phyloP scores from a whole-genome alignment of 2,113 vertebrate genomes.

The Scortum barcoo region DNA sequence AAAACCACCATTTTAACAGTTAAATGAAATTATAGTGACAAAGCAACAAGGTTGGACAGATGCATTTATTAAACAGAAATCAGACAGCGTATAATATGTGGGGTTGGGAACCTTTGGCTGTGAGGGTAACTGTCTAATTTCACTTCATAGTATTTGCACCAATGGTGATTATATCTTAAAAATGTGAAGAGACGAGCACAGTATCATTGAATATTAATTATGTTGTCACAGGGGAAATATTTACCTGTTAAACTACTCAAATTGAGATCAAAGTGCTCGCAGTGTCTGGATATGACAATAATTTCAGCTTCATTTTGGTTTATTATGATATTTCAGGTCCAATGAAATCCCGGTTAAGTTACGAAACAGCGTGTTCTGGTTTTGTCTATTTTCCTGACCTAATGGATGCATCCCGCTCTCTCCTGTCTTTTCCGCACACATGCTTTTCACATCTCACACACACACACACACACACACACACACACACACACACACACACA shows the following conservation, averaged over 20 bases:
- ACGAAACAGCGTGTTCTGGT: neutral
- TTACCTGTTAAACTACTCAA: conserved; percentile 17
- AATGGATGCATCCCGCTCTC: neutral
- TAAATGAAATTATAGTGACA: neutral
- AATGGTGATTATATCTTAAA: neutral
- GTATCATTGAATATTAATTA: neutral
- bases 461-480: conserved; percentile 5
- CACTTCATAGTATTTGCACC: neutral
- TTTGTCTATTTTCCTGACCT: conserved; percentile 3
- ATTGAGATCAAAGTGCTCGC: conserved; percentile 20
- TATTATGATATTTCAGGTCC: conserved; percentile 17
- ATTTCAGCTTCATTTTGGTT: conserved; percentile 5
- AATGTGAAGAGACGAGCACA: conserved; percentile 1
- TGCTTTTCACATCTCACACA: neutral
- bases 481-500: conserved; percentile 16
- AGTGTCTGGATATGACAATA: neutral
- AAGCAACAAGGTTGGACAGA: neutral
- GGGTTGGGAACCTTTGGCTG: neutral
- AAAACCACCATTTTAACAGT: neutral
- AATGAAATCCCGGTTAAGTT: conserved; percentile 16
- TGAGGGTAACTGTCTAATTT: neutral
- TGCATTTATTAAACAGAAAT: neutral
- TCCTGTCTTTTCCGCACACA: neutral
- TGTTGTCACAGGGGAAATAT: neutral
- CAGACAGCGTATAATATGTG: neutral